Evolutionary conservation across 23 tunicate species (phyloP), one percentile per base, ranked within the genome.

Genomic region (Halocynthia roretzi): DNA sequence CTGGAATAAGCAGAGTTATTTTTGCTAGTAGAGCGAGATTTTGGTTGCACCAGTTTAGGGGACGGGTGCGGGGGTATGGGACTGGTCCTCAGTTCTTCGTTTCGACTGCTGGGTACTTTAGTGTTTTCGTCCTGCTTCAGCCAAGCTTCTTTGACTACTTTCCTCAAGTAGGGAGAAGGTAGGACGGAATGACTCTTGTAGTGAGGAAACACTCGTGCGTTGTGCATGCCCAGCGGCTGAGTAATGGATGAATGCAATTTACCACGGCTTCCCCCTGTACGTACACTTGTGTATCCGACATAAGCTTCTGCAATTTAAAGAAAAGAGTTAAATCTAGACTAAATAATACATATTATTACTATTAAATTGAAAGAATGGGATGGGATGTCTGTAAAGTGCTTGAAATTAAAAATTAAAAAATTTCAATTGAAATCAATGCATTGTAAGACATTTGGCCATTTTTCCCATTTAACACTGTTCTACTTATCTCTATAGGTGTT

Each of bases 81-180:
- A 48, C 71, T 67, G 1, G 12, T 67, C 12, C 71, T 19, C 18
- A 5, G 21, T n/a, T 40, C 48, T 67, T 17, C 12, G 48, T 40
- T 10, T 2, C 48, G 11, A 67, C 48, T 40, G 17, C 17, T 4
- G n/a, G 17, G 64, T 21, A 67, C 4, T 4, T 4, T 67, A 5
- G 12, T 67, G 19, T 17, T 48, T 67, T 67, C 71, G 48, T 76
- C 52, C 8, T 61, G 83, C 2, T 40, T 53, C 22, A 89, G 66
- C 96, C 96, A 89, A 7, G 77, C 88, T 70, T 89, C 88, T 57
- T 74, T 81, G 15, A 83, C 84, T 22, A 89, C 96, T 69, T 80
- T 89, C 14, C 96, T 77, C 6, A 89, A 66, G 56, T 80, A 85
- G 6, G 85, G 85, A 6, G 82, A 54, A 11, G 87, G 87, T 49